Conservation (phyloP, 1,140 invertebrate species). For the Cheumatopsyche charites region DNA sequence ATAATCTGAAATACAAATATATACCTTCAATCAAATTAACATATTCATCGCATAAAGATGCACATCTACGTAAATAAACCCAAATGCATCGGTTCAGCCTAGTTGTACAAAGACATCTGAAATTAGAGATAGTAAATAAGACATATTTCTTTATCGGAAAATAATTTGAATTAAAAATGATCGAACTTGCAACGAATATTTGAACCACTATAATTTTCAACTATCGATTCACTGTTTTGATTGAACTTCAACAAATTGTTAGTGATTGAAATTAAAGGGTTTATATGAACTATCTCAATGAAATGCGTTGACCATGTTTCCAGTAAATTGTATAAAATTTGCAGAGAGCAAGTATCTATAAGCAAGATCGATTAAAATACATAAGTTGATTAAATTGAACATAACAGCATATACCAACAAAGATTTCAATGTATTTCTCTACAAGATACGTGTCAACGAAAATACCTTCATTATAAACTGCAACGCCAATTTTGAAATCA, state of each 20-base stretch:
- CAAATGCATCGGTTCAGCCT: slow-evolving; percentile 37
- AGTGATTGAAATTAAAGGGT: slow-evolving; percentile 27
- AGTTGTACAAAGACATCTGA: slow-evolving; percentile 37
- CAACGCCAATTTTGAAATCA: slow-evolving; percentile 36
- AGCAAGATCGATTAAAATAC: neutral
- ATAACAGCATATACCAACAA: too few species aligned
- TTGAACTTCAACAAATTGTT: slow-evolving; percentile 22
- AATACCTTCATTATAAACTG: slow-evolving; percentile 35
- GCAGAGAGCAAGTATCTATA: slow-evolving; percentile 42
- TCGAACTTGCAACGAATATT: slow-evolving; percentile 29
- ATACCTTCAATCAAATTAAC: slow-evolving; percentile 31
- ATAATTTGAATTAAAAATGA: slow-evolving; percentile 7
- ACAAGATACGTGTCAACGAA: neutral
- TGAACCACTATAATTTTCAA: slow-evolving; percentile 18
- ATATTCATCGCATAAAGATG: slow-evolving; percentile 29
- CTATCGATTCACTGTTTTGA: neutral
- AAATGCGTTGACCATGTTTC: slow-evolving; percentile 37
- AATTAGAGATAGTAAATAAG: slow-evolving; percentile 20
- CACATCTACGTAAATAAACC: slow-evolving; percentile 27
- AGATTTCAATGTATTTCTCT: too few species aligned
- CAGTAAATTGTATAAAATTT: slow-evolving; percentile 41
- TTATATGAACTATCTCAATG: neutral
- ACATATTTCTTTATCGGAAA: neutral
- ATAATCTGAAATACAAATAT: too few species aligned
- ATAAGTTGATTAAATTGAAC: neutral